These are phyloP conservation scores for Cryptophagus acutangulus DNA, from an alignment of 2,888 invertebrate species.

Conservation along the genomic window DNA sequence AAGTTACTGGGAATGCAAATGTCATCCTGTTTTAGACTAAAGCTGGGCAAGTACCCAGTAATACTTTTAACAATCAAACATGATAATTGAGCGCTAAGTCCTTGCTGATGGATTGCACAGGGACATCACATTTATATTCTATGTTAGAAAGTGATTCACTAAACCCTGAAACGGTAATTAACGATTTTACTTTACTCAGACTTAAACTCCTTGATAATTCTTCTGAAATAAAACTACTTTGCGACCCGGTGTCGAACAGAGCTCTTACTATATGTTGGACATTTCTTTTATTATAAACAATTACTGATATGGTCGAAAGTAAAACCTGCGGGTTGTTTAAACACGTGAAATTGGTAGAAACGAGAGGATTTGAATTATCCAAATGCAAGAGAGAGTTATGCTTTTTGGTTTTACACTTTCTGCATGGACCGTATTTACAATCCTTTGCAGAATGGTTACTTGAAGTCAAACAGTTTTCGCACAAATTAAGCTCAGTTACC, in stretches of 20 bases:
- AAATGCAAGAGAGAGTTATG: slow-evolving; percentile 3
- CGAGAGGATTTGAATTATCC: neutral
- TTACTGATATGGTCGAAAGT: neutral
- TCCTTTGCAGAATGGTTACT: neutral
- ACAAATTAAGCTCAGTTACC: neutral
- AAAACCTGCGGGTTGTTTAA: neutral
- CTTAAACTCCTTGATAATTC: no score
- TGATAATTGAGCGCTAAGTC: neutral
- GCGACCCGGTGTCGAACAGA: neutral
- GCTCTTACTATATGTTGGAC: no score
- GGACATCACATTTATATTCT: neutral
- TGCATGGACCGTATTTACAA: neutral
- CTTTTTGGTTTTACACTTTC: neutral
- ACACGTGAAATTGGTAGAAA: neutral
- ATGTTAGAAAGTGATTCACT: neutral
- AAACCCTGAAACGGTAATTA: neutral
- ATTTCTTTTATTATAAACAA: no score
- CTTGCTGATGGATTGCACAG: no score
- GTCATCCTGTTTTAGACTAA: neutral
- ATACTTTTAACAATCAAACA: slow-evolving; percentile 2
- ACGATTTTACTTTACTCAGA: no score
- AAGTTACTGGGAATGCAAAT: neutral
- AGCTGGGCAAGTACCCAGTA: neutral
- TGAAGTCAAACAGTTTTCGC: neutral
- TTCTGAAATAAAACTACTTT: slow-evolving; percentile 1